Base-by-base conservation (phyloP, 2,113 vertebrate species). In the Plotosus lineatus region DNA sequence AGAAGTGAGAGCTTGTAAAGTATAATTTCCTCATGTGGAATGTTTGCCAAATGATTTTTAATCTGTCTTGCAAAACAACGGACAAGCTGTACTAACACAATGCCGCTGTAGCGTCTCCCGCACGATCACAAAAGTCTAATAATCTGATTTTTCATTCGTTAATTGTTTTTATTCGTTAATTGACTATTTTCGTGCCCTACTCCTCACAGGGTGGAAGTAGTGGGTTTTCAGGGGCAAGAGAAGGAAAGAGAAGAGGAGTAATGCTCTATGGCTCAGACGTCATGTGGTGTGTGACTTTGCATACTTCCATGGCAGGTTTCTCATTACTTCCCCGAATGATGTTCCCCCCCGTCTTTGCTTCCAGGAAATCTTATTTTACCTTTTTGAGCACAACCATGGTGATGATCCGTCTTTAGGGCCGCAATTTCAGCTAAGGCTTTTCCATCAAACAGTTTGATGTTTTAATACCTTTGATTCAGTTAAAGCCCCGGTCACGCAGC, bases 191-290 rank as follows among this genome's bases (percentile, higher is more conserved):
- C 69, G 26, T 85, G 84, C 85, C 82, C 87, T 71, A 84, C 75
- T 31, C 31, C 81, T 90, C 89, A 69, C 87, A 89, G 90, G 86
- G 87, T 3, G 86, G 86, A 85, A 89, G 89, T 78, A 84, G 86
- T 87, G 86, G 86, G 87, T 91, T 89, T 88, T 79, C 83, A 86
- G 75, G 80, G 80, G 85, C 79, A 44, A 75, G 77, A 87, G 87
- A 83, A 83, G 85, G 85, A 76, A 80, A 40, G 31, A 51, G 71
- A 76, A 81, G 51, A 50, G 31, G 77, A 90, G 83, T 90, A 93
- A 92, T 92, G 89, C 91, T 92, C 87, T 87, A 88, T 89, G 85
- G 86, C 87, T 86, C 85, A 88, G 91, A 86, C 87, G 82, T 91
- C 90, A 90, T 90, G 89, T 77, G 78, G 90, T 84, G 88, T 87